Conservation (phyloP, 2,113 vertebrate genomes). For the Psittacara wagleri region DNA sequence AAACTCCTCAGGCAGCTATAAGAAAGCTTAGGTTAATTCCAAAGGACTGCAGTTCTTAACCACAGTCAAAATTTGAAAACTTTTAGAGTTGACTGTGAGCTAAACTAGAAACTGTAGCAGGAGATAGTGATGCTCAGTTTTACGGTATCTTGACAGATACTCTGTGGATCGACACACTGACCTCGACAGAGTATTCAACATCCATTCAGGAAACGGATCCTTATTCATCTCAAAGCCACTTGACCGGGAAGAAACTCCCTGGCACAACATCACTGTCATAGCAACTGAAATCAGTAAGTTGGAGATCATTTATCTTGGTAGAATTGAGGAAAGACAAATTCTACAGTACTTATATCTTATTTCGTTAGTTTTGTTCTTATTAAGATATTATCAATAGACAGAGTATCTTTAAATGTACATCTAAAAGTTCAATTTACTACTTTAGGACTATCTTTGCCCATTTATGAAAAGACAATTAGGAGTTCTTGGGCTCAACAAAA, state of each 20-base stretch:
- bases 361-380: background rate
- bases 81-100: background rate
- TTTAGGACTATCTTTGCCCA: background rate
- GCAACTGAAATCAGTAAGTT: slow-evolving; percentile 93
- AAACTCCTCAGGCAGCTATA: background rate
- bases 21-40: background rate
- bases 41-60: background rate
- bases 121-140: background rate
- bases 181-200: slow-evolving; percentile 89
- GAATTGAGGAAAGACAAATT: background rate
- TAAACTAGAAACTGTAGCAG: background rate
- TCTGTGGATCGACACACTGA: slow-evolving; percentile 93
- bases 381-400: background rate
- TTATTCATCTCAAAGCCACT: slow-evolving; percentile 89
- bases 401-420: background rate
- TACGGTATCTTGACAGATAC: slow-evolving; percentile 80
- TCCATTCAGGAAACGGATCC: slow-evolving; percentile 91
- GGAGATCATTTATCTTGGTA: background rate
- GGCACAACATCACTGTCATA: slow-evolving; percentile 94
- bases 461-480: background rate
- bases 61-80: background rate
- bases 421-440: background rate
- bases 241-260: slow-evolving; percentile 90
- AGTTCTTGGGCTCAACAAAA: background rate
- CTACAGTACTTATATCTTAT: background rate